These are phyloP conservation scores for Opisthocomus hoazin DNA, from an alignment of 2,113 vertebrate species.

Conservation along the genomic window DNA sequence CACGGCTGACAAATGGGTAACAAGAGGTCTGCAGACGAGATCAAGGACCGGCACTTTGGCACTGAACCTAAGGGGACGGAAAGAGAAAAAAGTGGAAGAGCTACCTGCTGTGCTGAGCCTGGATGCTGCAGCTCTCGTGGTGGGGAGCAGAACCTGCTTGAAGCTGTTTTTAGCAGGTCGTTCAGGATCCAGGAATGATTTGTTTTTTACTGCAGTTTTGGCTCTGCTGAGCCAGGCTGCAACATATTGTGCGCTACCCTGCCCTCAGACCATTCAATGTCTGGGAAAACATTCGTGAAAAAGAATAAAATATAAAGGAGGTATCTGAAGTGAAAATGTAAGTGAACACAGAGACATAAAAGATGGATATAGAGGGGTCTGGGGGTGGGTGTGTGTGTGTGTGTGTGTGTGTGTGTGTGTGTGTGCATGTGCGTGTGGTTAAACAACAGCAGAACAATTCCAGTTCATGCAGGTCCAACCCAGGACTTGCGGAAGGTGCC, in stretches of 20 bases:
- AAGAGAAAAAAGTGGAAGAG: background rate
- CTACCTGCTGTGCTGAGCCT: background rate
- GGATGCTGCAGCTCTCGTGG: background rate
- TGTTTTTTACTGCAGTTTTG: background rate
- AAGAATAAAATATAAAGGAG: background rate
- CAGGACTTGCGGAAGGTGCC: background rate
- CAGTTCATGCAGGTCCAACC: background rate
- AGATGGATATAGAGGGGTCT: background rate
- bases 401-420: too few species aligned
- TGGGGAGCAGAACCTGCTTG: background rate
- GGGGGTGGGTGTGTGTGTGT: too few species aligned
- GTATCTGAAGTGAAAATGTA: background rate
- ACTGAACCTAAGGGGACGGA: background rate
- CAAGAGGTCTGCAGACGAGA: background rate
- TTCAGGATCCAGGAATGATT: background rate
- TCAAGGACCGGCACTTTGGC: background rate
- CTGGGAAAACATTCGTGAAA: background rate
- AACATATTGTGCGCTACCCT: background rate
- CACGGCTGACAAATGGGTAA: background rate
- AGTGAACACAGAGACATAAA: background rate
- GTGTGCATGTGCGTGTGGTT: background rate
- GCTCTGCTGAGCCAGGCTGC: background rate
- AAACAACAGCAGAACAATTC: background rate
- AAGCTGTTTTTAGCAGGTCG: background rate
- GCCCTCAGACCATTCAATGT: background rate